phyloP scores from a whole-genome alignment of 2,113 vertebrate species.

The Lepus timidus region DNA sequence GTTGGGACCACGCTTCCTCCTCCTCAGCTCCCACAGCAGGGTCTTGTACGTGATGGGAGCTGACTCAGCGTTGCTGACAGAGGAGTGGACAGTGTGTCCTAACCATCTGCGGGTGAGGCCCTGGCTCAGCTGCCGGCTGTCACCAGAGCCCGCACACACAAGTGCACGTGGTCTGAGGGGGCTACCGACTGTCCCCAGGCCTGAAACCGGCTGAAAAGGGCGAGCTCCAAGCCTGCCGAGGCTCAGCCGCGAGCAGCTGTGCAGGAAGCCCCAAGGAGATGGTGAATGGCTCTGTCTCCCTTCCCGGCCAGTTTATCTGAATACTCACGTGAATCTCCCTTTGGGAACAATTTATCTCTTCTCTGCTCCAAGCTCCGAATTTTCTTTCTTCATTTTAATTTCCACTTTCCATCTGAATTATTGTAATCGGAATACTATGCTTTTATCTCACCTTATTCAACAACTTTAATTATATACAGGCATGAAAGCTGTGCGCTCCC shows the following conservation, averaged over 20 bases:
- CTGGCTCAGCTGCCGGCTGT: neutral
- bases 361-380: neutral
- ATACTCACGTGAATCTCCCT: neutral
- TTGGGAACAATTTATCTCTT: neutral
- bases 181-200: neutral
- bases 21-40: neutral
- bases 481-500: neutral
- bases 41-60: neutral
- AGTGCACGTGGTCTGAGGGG: neutral
- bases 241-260: too few species aligned
- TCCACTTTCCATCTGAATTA: neutral
- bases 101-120: neutral
- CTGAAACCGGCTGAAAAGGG: neutral
- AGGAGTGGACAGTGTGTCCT: neutral
- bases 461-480: neutral
- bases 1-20: neutral
- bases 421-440: neutral
- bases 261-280: neutral
- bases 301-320: neutral
- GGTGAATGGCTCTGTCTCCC: neutral
- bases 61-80: neutral
- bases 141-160: neutral
- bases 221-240: neutral
- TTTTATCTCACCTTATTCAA: neutral
- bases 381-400: slow-evolving; percentile 22